These are phyloP conservation scores for Nephila pilipes DNA, from an alignment of 1,140 invertebrate genomes.

Conservation along the genomic window DNA sequence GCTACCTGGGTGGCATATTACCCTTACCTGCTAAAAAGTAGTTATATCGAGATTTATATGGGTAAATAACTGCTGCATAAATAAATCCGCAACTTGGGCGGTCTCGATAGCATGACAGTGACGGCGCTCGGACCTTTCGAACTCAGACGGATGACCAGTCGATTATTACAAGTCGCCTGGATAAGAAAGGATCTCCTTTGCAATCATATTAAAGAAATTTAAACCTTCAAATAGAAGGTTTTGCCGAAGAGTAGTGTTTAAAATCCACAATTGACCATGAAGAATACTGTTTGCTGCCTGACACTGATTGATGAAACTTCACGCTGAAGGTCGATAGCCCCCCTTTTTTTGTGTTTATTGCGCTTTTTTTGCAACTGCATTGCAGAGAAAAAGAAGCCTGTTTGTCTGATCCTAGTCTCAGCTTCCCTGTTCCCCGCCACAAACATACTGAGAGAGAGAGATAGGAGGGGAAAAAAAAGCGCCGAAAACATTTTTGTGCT, in stretches of 20 bases:
- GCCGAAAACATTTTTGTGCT: neutral
- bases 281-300: neutral
- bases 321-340: neutral
- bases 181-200: neutral
- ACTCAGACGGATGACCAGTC: neutral
- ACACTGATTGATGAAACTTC: constrained; percentile 16
- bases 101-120: neutral
- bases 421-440: neutral
- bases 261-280: constrained; percentile 20
- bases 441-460: too few relatives aligned
- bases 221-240: constrained; percentile 17
- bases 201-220: neutral
- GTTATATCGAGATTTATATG: neutral
- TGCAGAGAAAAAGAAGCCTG: neutral
- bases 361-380: neutral
- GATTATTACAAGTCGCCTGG: neutral
- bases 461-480: neutral
- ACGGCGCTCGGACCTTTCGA: neutral
- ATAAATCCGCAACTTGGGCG: neutral
- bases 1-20: neutral
- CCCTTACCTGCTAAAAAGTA: neutral
- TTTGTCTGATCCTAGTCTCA: neutral
- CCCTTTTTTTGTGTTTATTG: neutral
- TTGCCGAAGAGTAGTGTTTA: constrained; percentile 6
- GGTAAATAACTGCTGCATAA: neutral